Conservation (phyloP, 2,797 vertebrate genomes). For the Anolis apletophallus region DNA sequence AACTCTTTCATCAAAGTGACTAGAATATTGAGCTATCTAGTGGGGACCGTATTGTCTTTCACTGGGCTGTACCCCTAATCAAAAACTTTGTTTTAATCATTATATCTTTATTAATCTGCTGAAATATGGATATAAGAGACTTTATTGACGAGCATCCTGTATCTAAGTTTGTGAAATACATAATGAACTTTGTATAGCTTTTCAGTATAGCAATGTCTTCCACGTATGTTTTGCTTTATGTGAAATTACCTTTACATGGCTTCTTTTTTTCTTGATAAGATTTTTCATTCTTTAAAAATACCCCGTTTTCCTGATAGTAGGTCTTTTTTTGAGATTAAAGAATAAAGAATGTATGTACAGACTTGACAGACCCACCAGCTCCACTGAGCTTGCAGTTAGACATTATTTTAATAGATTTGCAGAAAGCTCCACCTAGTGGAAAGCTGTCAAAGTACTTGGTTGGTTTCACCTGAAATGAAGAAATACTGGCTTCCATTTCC, state of each 20-base stretch:
- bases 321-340: background rate
- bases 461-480: background rate
- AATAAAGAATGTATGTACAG: background rate
- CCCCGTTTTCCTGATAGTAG: too few species aligned
- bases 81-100: too few species aligned
- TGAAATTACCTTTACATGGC: background rate
- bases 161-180: background rate
- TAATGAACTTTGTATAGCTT: background rate
- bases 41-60: too few species aligned
- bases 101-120: background rate
- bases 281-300: background rate
- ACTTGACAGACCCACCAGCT: background rate
- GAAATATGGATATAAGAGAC: too few species aligned
- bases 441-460: background rate
- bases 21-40: too few species aligned
- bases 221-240: background rate
- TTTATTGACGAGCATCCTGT: background rate
- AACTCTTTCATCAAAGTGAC: too few species aligned
- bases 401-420: constrained; percentile 39
- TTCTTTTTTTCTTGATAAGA: background rate
- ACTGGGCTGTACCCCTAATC: too few species aligned
- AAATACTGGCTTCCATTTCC: background rate
- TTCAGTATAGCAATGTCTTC: background rate
- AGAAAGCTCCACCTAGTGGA: constrained; percentile 64
- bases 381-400: background rate